Evolutionary conservation across 1,140 invertebrate genomes (phyloP).

Genomic region (Camponotus vicinus): DNA sequence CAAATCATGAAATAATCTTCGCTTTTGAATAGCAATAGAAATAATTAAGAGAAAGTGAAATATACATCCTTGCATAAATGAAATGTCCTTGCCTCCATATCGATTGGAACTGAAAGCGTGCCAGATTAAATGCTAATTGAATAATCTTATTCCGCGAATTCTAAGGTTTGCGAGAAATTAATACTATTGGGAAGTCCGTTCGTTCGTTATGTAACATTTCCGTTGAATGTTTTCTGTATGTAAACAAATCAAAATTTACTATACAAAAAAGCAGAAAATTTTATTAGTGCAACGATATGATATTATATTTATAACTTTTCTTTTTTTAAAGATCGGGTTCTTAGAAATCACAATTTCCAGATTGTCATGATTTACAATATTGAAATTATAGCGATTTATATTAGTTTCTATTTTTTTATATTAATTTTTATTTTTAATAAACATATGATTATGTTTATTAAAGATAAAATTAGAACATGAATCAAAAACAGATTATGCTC

Average conservation of each 20-base stretch:
- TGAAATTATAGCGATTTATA: not conserved
- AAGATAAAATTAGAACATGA: no score
- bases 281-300: not conserved
- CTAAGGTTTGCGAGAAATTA: conserved; percentile 1
- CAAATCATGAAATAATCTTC: not conserved
- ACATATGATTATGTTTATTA: no score
- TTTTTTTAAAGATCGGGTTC: not conserved
- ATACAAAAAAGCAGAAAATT: not conserved
- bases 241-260: not conserved
- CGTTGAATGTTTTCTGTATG: not conserved
- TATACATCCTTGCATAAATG: not conserved
- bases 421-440: not conserved
- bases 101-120: conserved; percentile 39
- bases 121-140: conserved; percentile 12
- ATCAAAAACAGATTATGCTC: not conserved
- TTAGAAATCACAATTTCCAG: not conserved
- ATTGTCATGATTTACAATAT: not conserved
- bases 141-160: conserved; percentile 42
- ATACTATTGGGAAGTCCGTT: not conserved
- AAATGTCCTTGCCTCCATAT: conserved; percentile 45
- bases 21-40: not conserved
- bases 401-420: not conserved
- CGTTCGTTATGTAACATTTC: not conserved
- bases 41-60: conserved; percentile 5
- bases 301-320: not conserved